A percentile compares a stretch with the other conserved stretches of the same genome.
Evolutionary conservation across 2,888 invertebrate genomes (phyloP).

Genomic region (Bhutanitis thaidina): DNA sequence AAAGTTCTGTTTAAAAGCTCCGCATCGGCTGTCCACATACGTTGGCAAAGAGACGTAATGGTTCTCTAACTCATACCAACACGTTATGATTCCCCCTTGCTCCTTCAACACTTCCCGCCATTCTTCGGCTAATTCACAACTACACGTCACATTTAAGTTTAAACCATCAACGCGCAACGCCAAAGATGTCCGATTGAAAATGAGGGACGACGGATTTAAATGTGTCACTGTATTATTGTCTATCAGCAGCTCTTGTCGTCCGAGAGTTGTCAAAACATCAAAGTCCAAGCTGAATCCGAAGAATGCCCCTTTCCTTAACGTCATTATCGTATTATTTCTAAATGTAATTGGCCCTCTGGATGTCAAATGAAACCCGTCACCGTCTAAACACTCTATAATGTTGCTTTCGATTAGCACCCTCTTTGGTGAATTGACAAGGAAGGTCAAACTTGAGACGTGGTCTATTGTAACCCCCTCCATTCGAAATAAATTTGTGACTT

Average conservation of each 20-base stretch:
- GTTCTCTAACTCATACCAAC: slow-evolving; percentile 63
- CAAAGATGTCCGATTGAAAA: slow-evolving; percentile 78
- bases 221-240: slow-evolving; percentile 82
- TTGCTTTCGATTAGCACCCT: slow-evolving; percentile 82
- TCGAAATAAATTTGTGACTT: slow-evolving; percentile 82
- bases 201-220: slow-evolving; percentile 79
- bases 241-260: slow-evolving; percentile 77
- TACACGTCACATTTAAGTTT: slow-evolving; percentile 79
- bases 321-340: slow-evolving; percentile 82
- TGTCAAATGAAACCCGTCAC: slow-evolving; percentile 82
- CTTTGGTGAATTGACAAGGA: slow-evolving; percentile 82
- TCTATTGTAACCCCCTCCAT: slow-evolving; percentile 83
- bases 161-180: slow-evolving; percentile 79
- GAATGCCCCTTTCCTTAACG: slow-evolving; percentile 81
- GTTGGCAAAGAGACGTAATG: slow-evolving; percentile 62
- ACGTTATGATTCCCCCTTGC: slow-evolving; percentile 57
- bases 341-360: slow-evolving; percentile 82
- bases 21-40: slow-evolving; percentile 61
- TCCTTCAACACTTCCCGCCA: slow-evolving; percentile 55
- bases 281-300: slow-evolving; percentile 76
- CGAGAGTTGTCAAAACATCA: slow-evolving; percentile 61
- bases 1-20: slow-evolving; percentile 63
- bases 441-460: slow-evolving; percentile 83
- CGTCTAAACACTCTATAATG: slow-evolving; percentile 78
- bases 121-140: slow-evolving; percentile 69